Evolutionary conservation across 2,113 vertebrate genomes (phyloP), one percentile per base, ranked within the genome.

Genomic region (Callionymus lyra): DNA sequence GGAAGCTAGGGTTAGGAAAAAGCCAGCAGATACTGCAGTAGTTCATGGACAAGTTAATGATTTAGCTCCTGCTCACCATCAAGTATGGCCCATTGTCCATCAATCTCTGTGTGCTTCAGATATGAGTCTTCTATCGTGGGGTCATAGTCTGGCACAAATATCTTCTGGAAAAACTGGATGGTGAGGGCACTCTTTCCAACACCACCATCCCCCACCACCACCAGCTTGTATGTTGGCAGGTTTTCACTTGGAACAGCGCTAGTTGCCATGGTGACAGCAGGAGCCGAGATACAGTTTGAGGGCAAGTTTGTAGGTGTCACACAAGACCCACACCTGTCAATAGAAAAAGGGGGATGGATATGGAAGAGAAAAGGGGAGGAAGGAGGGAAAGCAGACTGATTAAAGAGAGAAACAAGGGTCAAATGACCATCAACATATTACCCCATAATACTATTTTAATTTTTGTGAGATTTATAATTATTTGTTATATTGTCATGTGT

Each of bases 161-260:
- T 99, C 87, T 99, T 99, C 85, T 99, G 94, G 82, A 99, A 99
- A 70, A 99, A 99, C 60, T 99, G 95, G 70, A 99, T 99, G 74
- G 95, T 99, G 73, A 99, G 91, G 11, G 95, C 95, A 0, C 94
- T 98, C 80, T 99, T 99, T 50, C 95, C 94, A 43, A 99, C 95
- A 0, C 95, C 95, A 1, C 94, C 95, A 2, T 98, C 95, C 40
- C 94, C 95, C 70, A 97, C 94, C 63, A 99, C 95, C 70, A 99
- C 95, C 73, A 99, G 86, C 75, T 98, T 98, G 72, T 98, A 98
- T 0, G 94, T 98, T 62, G 93, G 94, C 50, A 98, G 89, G 78
- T 98, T 97, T 80, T 98, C 94, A 2, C 94, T 94, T 80, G 94
- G 94, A 68, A 97, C 89, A 0, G 95, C 94, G 5, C 95, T 97